Conservation (phyloP, 1,140 invertebrate genomes). For the Bilobella aurantiaca region DNA sequence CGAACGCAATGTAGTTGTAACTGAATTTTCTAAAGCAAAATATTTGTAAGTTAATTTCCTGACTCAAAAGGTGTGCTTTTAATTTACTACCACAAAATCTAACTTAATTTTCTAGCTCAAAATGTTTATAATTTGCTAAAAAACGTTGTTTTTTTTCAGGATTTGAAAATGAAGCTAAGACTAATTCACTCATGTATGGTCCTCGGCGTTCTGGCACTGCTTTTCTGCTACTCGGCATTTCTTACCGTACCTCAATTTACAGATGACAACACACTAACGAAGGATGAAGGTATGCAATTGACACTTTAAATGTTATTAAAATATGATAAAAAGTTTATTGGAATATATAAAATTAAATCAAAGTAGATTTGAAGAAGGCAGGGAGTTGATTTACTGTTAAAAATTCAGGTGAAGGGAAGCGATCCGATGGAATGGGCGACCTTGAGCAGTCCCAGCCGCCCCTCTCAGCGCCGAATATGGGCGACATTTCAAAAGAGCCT, state of each 20-base stretch:
- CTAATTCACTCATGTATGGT: constrained; percentile 35
- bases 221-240: constrained; percentile 34
- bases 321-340: too few species aligned
- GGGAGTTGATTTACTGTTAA: neutral
- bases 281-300: neutral
- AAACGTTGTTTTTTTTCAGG: constrained; percentile 25
- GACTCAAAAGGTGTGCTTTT: too few species aligned
- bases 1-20: too few species aligned
- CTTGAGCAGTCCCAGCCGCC: neutral
- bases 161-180: constrained; percentile 32
- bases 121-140: too few species aligned
- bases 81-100: too few species aligned
- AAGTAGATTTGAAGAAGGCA: too few species aligned
- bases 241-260: constrained; percentile 28
- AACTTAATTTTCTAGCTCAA: too few species aligned
- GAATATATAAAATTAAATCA: too few species aligned
- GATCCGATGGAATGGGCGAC: neutral
- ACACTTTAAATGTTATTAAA: neutral
- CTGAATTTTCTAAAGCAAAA: too few species aligned
- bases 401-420: neutral
- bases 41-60: too few species aligned
- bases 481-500: neutral
- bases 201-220: constrained; percentile 31
- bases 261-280: constrained; percentile 19
- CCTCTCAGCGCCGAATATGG: neutral